Base-by-base conservation (phyloP, 2,797 vertebrate genomes). In the Microcaecilia unicolor region DNA sequence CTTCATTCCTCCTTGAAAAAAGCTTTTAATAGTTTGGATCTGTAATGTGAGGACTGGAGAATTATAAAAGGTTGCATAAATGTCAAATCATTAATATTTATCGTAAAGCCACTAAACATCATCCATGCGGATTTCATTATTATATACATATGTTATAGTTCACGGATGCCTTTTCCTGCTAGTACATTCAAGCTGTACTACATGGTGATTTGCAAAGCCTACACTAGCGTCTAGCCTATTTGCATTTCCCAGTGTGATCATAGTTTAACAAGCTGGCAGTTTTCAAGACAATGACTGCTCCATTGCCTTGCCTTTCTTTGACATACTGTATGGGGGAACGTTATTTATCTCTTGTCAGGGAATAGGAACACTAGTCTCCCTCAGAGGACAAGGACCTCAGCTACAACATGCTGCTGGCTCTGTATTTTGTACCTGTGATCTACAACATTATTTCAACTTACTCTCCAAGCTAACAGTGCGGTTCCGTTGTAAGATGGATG, bases 261-360 rank as follows among this genome's bases (percentile, higher is more conserved):
- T 18, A 22, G 10, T 35, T 29, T 36, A 37, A 28, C 29, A 25
- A 46, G 35, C 14, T 17, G 37, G 15, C 36, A 45, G 13, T 15
- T 16, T 35, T 44, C 28, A 37, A 51, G 44, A 58, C 37, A 69
- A 64, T 59, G 15, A 58, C 60, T 35, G 51, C 41, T 58, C 65
- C 31, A 52, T 65, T 62, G 43, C 10, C 34, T 10, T 52, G 32
- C 18, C 24, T 64, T 53, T 37, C 39, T 36, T 30, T 54, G 56
- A 61, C 22, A n/a, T n/a, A n/a, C n/a, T 15, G 9, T 15, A 55
- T 27, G 22, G 27, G n/a, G 19, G 46, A 38, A 51, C 55, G 24
- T 41, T 58, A 52, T 53, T 33, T 60, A 21, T 35, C 47, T 41
- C 58, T 21, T n/a, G n/a, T n/a, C n/a, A 34, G 47, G 50, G 58